Percentiles rank a stretch among this genome's conserved stretches.
Evolutionary conservation across 2,113 vertebrate species (phyloP).

Genomic region (Chrysochloris asiatica): DNA sequence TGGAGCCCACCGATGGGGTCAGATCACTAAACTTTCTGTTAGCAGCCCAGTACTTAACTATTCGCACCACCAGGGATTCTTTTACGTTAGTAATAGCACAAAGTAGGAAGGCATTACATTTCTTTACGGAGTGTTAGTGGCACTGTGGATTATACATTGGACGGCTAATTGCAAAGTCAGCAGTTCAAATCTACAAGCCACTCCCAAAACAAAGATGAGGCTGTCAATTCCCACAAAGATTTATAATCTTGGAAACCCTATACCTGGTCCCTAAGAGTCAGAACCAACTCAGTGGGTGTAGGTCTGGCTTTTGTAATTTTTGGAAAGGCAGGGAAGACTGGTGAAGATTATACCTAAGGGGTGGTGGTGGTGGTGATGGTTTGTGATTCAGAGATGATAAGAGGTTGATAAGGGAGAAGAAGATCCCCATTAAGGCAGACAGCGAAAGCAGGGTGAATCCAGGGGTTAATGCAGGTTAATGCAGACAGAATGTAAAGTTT

Average conservation of each 20-base stretch:
- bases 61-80: background rate
- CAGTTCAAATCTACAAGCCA: no score
- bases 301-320: no score
- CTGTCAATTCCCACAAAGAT: no score
- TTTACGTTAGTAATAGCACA: background rate
- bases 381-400: background rate
- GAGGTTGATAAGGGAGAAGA: background rate
- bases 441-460: background rate
- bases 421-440: background rate
- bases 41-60: background rate
- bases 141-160: no score
- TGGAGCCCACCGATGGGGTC: background rate
- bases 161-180: no score
- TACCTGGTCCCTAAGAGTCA: no score
- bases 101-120: rapidly evolving
- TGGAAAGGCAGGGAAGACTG: background rate
- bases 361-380: background rate
- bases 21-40: background rate
- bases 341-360: background rate
- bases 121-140: no score
- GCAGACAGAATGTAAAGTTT: background rate
- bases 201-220: no score
- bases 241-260: no score
- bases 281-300: no score
- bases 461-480: background rate